Base-by-base conservation (phyloP, 2,797 vertebrate genomes). In the Centroberyx gerrardi region DNA sequence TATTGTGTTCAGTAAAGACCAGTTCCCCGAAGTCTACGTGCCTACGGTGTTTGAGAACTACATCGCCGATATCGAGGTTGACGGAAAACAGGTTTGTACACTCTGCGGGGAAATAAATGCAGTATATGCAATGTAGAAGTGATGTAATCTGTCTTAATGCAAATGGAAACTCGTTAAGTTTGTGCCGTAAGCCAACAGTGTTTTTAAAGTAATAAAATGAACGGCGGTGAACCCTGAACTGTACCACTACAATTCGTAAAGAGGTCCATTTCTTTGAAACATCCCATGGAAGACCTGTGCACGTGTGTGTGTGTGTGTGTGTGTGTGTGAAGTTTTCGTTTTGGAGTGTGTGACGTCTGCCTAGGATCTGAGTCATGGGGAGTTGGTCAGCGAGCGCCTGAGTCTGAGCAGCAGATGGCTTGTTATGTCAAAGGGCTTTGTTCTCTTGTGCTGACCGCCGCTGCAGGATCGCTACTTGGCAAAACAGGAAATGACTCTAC, bases 11-110 rank as follows among this genome's bases (percentile, higher is more conserved):
- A 99, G 98, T 88, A 99, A 99, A 85, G 98, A 99, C 84, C 98
- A 98, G 92, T 99, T 99, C 93, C 98, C 98, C 0, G 98, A 99
- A 81, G 98, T 99, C 78, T 99, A 99, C 0, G 97, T 99, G 33
- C 98, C 98, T 0, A 99, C 98, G 0, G 98, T 99, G 81, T 99
- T 99, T 0, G 98, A 99, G 94, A 99, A 99, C 95, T 99, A 99
- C 94, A 99, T 99, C 0, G 98, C 98, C 0, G 98, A 99, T 85
- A 99, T 99, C 5, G 98, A 99, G 92, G 97, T 99, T 4, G 98
- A 99, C 0, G 94, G 96, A 76, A 99, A 99, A 88, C 97, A 99
- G 98, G 98, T 99, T 72, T 80, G 93, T 90, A 49, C 49, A 14
- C 18, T 1, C 61, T 17, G 54, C n/a, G n/a, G 3, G 0, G 3